Evolutionary conservation across 2,797 vertebrate species (phyloP), one percentile per base, ranked within the genome.

Genomic region (Caiman crocodilus): DNA sequence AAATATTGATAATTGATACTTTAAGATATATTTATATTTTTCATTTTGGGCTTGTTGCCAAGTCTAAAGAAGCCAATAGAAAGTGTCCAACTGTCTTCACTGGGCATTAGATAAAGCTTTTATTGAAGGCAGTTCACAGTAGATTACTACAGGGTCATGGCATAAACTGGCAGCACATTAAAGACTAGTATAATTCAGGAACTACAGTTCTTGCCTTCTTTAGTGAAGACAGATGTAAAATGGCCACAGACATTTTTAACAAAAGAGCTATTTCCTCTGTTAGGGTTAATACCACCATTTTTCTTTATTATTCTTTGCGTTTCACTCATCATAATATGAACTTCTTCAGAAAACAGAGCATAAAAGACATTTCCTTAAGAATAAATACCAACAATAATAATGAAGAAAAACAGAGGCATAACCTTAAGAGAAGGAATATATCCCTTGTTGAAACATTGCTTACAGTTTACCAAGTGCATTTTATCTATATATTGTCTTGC

Each of bases 281-380:
- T 71, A 14, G 28, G 15, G 87, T 94, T 86, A 79, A 73, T 32
- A 89, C 35, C 42, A 89, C 77, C 21, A 84, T 92, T 74, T 79
- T 87, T 87, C 85, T 96, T 92, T 96, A 91, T 91, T 95, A 80
- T 81, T 91, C 57, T 60, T 58, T 0, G 42, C 84, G 30, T 95
- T 96, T 93, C 91, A 91, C 71, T 87, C 83, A 94, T 93, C 94
- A 21, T 30, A 63, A 87, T 67, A 91, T 86, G 84, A 92, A 42
- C 77, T 90, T 95, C 90, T 93, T 95, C 61, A 89, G 76, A 90
- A 94, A 90, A 88, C 67, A 93, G 88, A 78, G 35, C 57, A 75
- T 64, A 94, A 77, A 92, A 88, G 92, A 90, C 28, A 80, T 89
- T 82, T 11, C 20, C 59, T 20, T 50, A 82, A 79, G 69, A 93